Conservation (phyloP, 2,888 invertebrate species). For the Drosophila ezoana region DNA sequence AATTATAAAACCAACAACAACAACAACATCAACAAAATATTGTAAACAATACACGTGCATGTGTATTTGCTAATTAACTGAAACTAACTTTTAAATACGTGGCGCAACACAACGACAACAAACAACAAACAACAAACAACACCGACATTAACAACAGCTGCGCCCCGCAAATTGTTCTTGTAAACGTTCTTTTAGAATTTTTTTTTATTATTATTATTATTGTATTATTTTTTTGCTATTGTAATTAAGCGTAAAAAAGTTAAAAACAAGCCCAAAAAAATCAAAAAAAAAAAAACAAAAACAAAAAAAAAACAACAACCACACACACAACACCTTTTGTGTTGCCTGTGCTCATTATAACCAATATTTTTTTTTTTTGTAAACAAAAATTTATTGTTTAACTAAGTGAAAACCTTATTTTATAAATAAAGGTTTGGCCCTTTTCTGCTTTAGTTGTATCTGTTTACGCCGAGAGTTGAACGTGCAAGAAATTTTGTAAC, state of each 20-base stretch:
- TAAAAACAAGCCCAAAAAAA: too few species aligned
- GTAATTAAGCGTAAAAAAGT: slow-evolving; percentile 54
- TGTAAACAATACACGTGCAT: slow-evolving; percentile 34
- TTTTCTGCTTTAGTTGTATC: slow-evolving; percentile 42
- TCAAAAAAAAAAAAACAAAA: slow-evolving; percentile 9
- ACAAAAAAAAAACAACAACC: slow-evolving; percentile 24
- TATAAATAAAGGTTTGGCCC: slow-evolving; percentile 82
- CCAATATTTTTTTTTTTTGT: slow-evolving; percentile 46
- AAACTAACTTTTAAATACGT: slow-evolving; percentile 36
- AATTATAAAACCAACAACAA: slow-evolving; percentile 25
- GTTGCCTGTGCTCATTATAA: slow-evolving; percentile 28
- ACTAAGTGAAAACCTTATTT: slow-evolving; percentile 79
- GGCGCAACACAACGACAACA: slow-evolving; percentile 22
- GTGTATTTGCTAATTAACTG: slow-evolving; percentile 54
- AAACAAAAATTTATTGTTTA: slow-evolving; percentile 43
- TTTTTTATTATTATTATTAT: slow-evolving; percentile 60
- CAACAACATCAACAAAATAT: slow-evolving; percentile 33
- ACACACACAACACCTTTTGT: slow-evolving; percentile 35
- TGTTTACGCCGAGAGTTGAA: slow-evolving; percentile 38
- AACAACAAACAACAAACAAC: slow-evolving; percentile 3
- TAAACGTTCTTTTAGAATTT: slow-evolving; percentile 47
- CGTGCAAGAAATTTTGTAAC: slow-evolving; percentile 55
- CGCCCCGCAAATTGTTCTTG: slow-evolving; percentile 40
- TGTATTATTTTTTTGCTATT: slow-evolving; percentile 57
- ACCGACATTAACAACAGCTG: slow-evolving; percentile 18